Evolutionary conservation across 2,888 invertebrate genomes (phyloP).

Genomic region (Tetragonula carbonaria): DNA sequence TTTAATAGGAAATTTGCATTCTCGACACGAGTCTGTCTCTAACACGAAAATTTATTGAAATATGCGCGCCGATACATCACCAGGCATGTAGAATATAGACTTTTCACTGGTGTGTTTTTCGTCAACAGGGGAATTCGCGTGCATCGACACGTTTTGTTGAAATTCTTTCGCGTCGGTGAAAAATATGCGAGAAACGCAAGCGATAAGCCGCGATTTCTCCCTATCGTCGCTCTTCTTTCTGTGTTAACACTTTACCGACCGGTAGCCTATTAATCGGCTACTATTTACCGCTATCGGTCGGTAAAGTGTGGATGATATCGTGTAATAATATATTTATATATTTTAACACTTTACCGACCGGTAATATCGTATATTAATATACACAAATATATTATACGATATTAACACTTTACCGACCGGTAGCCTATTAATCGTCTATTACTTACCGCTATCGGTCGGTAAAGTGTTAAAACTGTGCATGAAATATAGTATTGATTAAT

Average conservation of each 20-base stretch:
- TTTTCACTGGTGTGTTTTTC: slow-evolving; percentile 40
- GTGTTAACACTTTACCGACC: no score
- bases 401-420: no score
- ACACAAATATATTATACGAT: no score
- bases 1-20: neutral
- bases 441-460: no score
- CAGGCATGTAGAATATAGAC: slow-evolving; percentile 34
- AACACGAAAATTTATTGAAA: slow-evolving; percentile 8
- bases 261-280: no score
- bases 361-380: no score
- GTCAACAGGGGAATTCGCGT: slow-evolving; percentile 37
- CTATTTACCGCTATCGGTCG: no score
- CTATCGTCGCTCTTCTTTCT: neutral
- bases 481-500: neutral
- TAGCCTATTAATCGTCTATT: no score
- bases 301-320: no score
- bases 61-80: slow-evolving; percentile 26
- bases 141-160: slow-evolving; percentile 23
- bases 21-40: neutral
- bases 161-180: slow-evolving; percentile 36
- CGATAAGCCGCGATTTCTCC: slow-evolving; percentile 23
- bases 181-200: slow-evolving; percentile 1
- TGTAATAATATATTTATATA: no score
- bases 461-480: no score
- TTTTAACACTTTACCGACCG: no score